phyloP scores from a whole-genome alignment of 2,113 vertebrate genomes.

The Melanerpes aurifrons region DNA sequence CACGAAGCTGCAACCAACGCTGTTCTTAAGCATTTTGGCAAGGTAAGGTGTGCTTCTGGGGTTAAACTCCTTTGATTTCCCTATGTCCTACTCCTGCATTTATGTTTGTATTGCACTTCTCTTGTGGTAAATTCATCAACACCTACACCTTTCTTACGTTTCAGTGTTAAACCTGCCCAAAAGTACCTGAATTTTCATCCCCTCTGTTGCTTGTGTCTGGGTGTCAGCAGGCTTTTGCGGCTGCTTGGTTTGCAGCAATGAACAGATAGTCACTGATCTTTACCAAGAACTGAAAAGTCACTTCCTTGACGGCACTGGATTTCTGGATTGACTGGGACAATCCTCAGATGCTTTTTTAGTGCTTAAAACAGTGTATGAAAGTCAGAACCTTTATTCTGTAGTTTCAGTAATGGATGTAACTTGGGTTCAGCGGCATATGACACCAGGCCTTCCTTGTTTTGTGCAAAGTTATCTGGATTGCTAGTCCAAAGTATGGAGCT shows the following conservation, averaged over 20 bases:
- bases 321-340: not conserved
- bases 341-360: not conserved
- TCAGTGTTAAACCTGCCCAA: not conserved
- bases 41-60: slow-evolving; percentile 73
- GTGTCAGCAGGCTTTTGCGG: not conserved
- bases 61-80: not conserved
- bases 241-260: no score
- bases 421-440: not conserved
- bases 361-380: not conserved
- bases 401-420: not conserved
- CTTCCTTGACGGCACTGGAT: not conserved
- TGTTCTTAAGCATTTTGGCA: slow-evolving; percentile 88
- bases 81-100: not conserved
- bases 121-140: not conserved
- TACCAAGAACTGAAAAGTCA: not conserved
- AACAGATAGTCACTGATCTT: not conserved
- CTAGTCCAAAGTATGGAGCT: not conserved
- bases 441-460: not conserved
- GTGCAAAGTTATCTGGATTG: not conserved
- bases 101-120: not conserved
- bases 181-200: not conserved
- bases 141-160: not conserved
- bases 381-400: not conserved
- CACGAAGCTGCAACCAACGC: slow-evolving; percentile 84
- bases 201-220: not conserved